Base-by-base conservation (phyloP, 1,140 invertebrate species). In the Plectrocnemia conspersa region DNA sequence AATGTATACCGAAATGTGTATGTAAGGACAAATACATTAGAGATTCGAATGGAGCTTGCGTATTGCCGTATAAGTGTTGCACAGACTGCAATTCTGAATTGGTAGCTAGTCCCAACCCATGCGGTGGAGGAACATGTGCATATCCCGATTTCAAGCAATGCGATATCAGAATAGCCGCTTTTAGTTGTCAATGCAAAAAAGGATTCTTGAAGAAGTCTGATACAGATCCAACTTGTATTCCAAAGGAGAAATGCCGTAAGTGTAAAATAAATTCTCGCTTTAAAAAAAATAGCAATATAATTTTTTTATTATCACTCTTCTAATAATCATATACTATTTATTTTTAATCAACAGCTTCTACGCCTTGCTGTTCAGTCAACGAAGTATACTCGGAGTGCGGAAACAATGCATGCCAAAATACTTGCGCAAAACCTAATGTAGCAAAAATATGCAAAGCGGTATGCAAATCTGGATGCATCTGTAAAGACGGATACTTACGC, bases 331-430 rank as follows among this genome's bases (percentile, higher is more conserved):
- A 15, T 15, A 11, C 3, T 3, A 35, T 15, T 13, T 4, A 15
- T 35, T 4, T 4, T 11, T 35, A 11, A 35, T 13, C 16, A n/a
- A 35, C 16, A 35, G 3, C n/a, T 35, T 35, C 11, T 11, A 4
- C 32, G 16, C n/a, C 16, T 4, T 36, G 4, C 13, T 9, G 29
- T 24, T 40, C 32, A 23, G 29, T 11, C 2, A 54, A 59, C 33
- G 57, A 59, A 50, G 41, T 44, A 13, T 59, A 38, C 19, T 45
- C 52, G 7, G 38, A 49, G 16, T 59, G 57, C 19, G 57, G 47
- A 3, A 54, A 59, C 41, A 54, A 59, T 24, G 19, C 45, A 21
- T 59, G 57, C 32, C 52, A 50, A 54, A 45, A 35, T 15, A 45
- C 40, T 3, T 56, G 54, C 24, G 47, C 18, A 0, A 29, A 36